Conservation (phyloP, 2,888 invertebrate genomes). For the Eupithecia insigniata region DNA sequence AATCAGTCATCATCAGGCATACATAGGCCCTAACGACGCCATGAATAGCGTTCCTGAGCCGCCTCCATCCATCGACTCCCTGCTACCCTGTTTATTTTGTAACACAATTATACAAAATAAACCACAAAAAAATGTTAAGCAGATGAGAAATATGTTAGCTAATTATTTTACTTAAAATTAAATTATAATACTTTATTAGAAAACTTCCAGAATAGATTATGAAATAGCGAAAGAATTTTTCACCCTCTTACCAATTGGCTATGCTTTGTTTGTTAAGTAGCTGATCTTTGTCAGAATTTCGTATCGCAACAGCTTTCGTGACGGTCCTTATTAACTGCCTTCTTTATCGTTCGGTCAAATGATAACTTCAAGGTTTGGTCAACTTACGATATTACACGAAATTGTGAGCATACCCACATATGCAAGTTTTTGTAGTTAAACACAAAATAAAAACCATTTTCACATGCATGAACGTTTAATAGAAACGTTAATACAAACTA, state of each 20-base stretch:
- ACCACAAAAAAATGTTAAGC: no score
- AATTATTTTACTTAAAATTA: no score
- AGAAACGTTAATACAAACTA: background rate
- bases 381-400: conserved; percentile 43
- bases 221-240: background rate
- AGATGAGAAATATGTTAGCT: no score
- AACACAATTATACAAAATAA: no score
- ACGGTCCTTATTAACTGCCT: conserved; percentile 61
- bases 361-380: conserved; percentile 54
- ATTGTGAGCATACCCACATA: conserved; percentile 23
- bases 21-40: no score
- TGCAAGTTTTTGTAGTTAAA: background rate
- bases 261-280: background rate
- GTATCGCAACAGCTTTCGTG: conserved; percentile 48
- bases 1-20: no score
- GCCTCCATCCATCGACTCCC: no score
- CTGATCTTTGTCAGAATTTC: conserved; percentile 35
- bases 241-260: background rate
- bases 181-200: no score
- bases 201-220: no score
- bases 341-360: conserved; percentile 56
- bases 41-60: no score
- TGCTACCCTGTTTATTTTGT: no score
- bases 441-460: background rate
- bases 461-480: background rate